A percentile compares a stretch with the other conserved stretches of the same genome.
phyloP scores from a whole-genome alignment of 2,888 invertebrate species.

The Suillia variegata region DNA sequence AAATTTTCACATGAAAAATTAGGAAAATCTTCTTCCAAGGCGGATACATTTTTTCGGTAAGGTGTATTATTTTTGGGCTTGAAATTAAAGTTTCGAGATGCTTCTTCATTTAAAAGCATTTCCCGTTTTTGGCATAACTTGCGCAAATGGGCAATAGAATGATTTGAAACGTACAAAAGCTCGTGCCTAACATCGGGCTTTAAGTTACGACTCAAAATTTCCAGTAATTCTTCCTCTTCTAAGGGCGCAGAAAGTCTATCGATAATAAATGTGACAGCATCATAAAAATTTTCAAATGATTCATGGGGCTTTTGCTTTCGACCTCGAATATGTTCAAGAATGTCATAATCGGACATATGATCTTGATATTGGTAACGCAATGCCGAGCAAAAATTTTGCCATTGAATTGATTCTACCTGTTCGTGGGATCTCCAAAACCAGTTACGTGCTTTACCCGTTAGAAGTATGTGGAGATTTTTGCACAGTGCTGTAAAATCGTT shows the following conservation, averaged over 20 bases:
- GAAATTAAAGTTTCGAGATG: background rate
- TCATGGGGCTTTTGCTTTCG: constrained; percentile 17
- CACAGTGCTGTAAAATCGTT: constrained; percentile 18
- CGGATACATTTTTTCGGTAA: too few relatives aligned
- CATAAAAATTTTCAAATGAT: background rate
- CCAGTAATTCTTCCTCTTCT: background rate
- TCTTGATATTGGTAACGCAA: constrained; percentile 17
- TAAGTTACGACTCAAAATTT: background rate
- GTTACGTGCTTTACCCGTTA: constrained; percentile 18
- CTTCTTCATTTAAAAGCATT: constrained; percentile 11
- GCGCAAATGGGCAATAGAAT: background rate
- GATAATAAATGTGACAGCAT: background rate
- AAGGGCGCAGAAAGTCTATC: background rate
- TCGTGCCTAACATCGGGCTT: background rate
- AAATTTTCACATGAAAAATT: background rate
- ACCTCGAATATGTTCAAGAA: constrained; percentile 16
- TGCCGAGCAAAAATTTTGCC: constrained; percentile 17
- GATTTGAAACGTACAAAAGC: background rate
- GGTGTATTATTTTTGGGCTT: background rate
- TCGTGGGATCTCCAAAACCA: constrained; percentile 21
- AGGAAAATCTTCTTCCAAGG: background rate
- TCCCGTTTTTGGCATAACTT: background rate
- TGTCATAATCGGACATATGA: constrained; percentile 13
- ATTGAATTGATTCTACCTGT: constrained; percentile 8
- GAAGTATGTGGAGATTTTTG: constrained; percentile 16